Conservation (phyloP, 1,140 invertebrate genomes). For the Dendroctonus ponderosae region DNA sequence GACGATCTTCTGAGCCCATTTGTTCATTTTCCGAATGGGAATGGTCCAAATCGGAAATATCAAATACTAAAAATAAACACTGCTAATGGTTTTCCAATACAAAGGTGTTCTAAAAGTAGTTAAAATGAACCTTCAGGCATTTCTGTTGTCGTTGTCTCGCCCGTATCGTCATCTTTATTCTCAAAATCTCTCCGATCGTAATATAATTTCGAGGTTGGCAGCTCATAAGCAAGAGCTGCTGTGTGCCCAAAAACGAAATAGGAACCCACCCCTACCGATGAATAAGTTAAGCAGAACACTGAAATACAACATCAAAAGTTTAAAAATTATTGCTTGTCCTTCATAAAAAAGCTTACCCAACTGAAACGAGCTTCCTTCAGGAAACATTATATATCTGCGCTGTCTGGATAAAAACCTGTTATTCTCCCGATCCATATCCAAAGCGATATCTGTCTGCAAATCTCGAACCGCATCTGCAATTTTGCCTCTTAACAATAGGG, state of each 20-base stretch:
- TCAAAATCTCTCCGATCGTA: conserved; percentile 32
- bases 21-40: too few species aligned
- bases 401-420: conserved; percentile 56
- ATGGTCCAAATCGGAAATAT: too few species aligned
- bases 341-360: conserved; percentile 54
- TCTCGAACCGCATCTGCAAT: not conserved
- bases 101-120: too few species aligned
- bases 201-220: conserved; percentile 60
- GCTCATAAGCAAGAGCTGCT: conserved; percentile 70
- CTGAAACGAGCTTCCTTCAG: conserved; percentile 62
- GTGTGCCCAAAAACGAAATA: conserved; percentile 68
- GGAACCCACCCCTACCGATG: conserved; percentile 55
- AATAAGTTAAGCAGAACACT: conserved; percentile 33
- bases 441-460: conserved; percentile 31
- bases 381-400: conserved; percentile 73
- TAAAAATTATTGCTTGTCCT: not conserved
- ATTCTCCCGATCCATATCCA: conserved; percentile 27
- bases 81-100: too few species aligned
- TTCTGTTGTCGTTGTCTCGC: conserved; percentile 6
- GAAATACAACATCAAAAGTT: conserved; percentile 1
- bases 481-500: too few species aligned
- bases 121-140: too few species aligned
- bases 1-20: too few species aligned
- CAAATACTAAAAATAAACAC: too few species aligned
- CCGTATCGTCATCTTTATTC: conserved; percentile 38